Base-by-base conservation (phyloP, 2,888 invertebrate genomes). In the Dermolepida albohirtum region DNA sequence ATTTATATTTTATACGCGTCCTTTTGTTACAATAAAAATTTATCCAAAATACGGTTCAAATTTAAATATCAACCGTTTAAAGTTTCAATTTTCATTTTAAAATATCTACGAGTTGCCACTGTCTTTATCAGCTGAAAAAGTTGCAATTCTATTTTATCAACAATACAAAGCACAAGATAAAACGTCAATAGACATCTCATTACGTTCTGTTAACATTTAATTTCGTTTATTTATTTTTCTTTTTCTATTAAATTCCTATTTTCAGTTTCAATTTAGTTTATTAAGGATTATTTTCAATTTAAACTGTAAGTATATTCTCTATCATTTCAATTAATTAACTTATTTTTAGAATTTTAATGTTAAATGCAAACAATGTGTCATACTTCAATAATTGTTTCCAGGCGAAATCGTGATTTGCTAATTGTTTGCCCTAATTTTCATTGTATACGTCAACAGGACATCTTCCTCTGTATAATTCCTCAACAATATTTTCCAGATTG, bases 151-250 rank as follows among this genome's bases (percentile, higher is more conserved):
- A 7, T 34, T 34, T 34, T 34, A 34, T 34, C 34, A 6, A 34
- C 34, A 34, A 34, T 5, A 7, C 34, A 34, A 34, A 34, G 6
- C 29, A 34, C 10, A 34, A 34, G 34, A 34, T 34, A 10, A 34
- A 34, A 34, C 34, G 34, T 34, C 34, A 34, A 34, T 10, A 34
- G 8, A 34, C 34, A 7, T 8, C 6, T 2, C 22, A 34, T 34
- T 34, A 5, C 4, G 10, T 34, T 8, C 6, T 34, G 1, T 34
- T 34, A 8, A 34, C 6, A 1, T 27, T 47, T 47, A n/a, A 7
- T 10, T 47, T 47, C 34, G 10, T 39, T 62, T 62, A 59, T 29
- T 59, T 59, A 16, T 12, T 29, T 62, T 62, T 62, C 29, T 17
- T n/a, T 47, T 47, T 22, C n/a, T 10, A 29, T 29, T 39, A 6